phyloP scores from a whole-genome alignment of 2,113 vertebrate species.

The Cyphomyrus plagiostoma region DNA sequence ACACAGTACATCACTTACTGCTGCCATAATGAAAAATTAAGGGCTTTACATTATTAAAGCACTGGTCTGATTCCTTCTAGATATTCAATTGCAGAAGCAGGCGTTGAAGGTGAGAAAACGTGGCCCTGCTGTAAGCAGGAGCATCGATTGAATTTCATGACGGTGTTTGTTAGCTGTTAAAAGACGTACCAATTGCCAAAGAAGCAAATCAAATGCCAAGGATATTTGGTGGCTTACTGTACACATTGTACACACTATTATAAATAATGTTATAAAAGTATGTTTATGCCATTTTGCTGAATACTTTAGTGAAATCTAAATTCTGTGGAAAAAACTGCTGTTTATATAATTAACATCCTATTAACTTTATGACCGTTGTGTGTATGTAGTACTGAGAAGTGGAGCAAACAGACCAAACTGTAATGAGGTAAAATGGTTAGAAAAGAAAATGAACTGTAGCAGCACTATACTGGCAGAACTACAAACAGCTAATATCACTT shows the following conservation, averaged over 20 bases:
- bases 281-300: background rate
- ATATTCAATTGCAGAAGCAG: slow-evolving; percentile 15
- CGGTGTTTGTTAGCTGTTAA: background rate
- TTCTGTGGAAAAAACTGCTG: background rate
- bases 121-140: slow-evolving; percentile 2
- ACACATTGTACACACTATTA: background rate
- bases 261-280: background rate
- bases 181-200: background rate
- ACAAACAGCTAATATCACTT: background rate
- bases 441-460: background rate
- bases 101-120: background rate
- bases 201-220: background rate
- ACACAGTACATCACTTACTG: slow-evolving; percentile 15
- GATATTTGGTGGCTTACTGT: background rate
- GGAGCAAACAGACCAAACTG: background rate
- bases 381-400: background rate
- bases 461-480: background rate
- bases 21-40: slow-evolving; percentile 23
- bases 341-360: background rate
- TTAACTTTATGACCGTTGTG: background rate
- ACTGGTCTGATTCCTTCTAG: slow-evolving; percentile 16
- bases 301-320: background rate
- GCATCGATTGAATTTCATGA: background rate
- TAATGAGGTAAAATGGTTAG: background rate
- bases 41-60: slow-evolving; percentile 23